phyloP scores from a whole-genome alignment of 2,113 vertebrate genomes.

The Danionella cerebrum region DNA sequence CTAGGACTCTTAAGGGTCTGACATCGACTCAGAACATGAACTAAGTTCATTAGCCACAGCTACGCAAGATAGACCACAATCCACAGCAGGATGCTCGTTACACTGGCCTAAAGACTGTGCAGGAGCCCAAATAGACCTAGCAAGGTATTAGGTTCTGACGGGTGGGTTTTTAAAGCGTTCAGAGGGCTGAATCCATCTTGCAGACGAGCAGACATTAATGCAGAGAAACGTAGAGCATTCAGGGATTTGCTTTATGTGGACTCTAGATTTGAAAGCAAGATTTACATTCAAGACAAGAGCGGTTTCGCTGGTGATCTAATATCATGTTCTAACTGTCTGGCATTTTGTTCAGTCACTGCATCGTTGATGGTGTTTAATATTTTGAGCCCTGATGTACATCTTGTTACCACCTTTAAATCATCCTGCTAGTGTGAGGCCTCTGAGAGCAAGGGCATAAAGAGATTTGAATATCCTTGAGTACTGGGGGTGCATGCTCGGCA shows the following conservation, averaged over 20 bases:
- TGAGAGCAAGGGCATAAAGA: constrained; percentile 18
- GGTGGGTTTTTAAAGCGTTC: neutral
- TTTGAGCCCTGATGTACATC: constrained; percentile 57
- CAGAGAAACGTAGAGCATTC: neutral
- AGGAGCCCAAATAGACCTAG: neutral
- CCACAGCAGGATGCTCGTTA: neutral
- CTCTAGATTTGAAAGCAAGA: neutral
- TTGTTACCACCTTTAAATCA: constrained; percentile 60
- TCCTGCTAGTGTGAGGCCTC: constrained; percentile 43
- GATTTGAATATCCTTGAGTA: constrained; percentile 36
- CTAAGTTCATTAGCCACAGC: constrained; percentile 44
- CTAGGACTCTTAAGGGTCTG: constrained; percentile 34
- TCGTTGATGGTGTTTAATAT: constrained; percentile 56
- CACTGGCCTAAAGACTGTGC: neutral
- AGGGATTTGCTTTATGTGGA: neutral
- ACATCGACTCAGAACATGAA: constrained; percentile 24
- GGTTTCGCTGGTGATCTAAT: constrained; percentile 14
- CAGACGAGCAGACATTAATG: neutral
- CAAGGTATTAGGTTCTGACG: neutral
- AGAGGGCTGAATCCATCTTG: neutral
- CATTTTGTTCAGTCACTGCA: constrained; percentile 22
- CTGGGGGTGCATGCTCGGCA: constrained; percentile 12
- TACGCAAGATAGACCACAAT: neutral
- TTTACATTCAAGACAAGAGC: neutral
- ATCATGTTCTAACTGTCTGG: constrained; percentile 21